These are phyloP conservation scores for Ecliptopera silaceata DNA, from an alignment of 2,888 invertebrate species.

Conservation along the genomic window DNA sequence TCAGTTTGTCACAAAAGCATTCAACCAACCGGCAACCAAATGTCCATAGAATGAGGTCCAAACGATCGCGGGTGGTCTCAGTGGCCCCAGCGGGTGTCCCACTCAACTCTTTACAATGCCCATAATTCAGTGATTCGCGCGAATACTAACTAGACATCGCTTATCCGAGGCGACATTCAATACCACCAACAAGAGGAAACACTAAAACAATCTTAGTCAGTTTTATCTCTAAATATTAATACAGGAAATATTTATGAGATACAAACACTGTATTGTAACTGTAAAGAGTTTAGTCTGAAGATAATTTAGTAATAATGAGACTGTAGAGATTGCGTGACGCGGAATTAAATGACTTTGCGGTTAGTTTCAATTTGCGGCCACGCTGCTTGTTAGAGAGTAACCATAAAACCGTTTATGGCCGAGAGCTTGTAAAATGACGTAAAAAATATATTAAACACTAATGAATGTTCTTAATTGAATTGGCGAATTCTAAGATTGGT, in stretches of 20 bases:
- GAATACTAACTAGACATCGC: slow-evolving; percentile 65
- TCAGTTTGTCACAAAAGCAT: slow-evolving; percentile 30
- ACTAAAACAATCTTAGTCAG: slow-evolving; percentile 62
- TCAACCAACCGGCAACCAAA: slow-evolving; percentile 36
- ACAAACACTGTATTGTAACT: slow-evolving; percentile 33
- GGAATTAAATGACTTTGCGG: slow-evolving; percentile 67
- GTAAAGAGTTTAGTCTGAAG: slow-evolving; percentile 22
- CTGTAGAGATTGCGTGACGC: slow-evolving; percentile 61
- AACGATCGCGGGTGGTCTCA: slow-evolving; percentile 74
- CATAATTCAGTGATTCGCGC: slow-evolving; percentile 78
- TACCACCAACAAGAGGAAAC: slow-evolving; percentile 63
- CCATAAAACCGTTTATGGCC: slow-evolving; percentile 57
- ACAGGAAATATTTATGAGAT: slow-evolving; percentile 44
- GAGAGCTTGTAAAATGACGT: slow-evolving; percentile 50
- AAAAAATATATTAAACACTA: slow-evolving; percentile 42
- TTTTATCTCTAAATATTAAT: slow-evolving; percentile 46
- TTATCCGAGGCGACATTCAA: slow-evolving; percentile 68
- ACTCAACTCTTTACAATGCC: slow-evolving; percentile 63
- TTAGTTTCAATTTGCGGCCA: slow-evolving; percentile 69
- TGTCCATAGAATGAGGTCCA: slow-evolving; percentile 44
- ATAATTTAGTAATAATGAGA: slow-evolving; percentile 39
- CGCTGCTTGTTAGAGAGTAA: slow-evolving; percentile 61
- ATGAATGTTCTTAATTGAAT: slow-evolving; percentile 42
- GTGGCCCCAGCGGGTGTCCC: slow-evolving; percentile 76
- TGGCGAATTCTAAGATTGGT: slow-evolving; percentile 36